Conservation (phyloP, 2,113 vertebrate genomes). For the Bos indicus region DNA sequence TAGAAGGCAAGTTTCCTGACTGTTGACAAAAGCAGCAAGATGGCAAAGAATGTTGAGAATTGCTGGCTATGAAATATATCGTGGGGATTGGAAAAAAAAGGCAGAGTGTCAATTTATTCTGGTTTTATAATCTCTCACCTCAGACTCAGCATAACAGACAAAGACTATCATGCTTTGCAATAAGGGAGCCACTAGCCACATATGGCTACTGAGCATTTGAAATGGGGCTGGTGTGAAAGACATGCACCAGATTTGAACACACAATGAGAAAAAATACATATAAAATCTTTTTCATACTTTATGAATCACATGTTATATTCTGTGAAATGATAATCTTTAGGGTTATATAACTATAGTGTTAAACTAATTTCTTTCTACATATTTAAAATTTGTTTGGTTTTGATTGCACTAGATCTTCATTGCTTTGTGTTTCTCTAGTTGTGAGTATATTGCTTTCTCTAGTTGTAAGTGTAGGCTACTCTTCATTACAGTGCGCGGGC, state of each 20-base stretch:
- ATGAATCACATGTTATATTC: neutral
- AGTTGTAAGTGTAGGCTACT: too few relatives aligned
- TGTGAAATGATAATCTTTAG: neutral
- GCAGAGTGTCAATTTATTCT: neutral
- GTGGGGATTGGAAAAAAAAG: neutral
- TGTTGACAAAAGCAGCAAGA: neutral
- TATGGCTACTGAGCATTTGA: neutral
- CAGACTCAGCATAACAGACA: neutral
- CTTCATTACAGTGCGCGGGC: too few relatives aligned
- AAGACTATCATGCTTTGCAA: rapidly evolving
- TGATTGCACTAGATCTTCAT: too few relatives aligned
- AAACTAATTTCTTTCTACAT: too few relatives aligned
- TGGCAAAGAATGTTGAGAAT: neutral
- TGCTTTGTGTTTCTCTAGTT: too few relatives aligned
- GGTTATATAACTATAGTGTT: neutral
- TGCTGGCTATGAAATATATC: neutral
- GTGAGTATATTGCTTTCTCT: too few relatives aligned
- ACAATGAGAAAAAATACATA: neutral
- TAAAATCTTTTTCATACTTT: neutral
- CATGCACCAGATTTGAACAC: neutral
- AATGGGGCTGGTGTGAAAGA: neutral
- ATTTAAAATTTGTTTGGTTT: too few relatives aligned
- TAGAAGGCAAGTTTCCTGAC: neutral
- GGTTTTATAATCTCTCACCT: neutral
- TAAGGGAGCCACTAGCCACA: neutral